These are phyloP conservation scores for Timandra comae DNA, from an alignment of 2,888 invertebrate genomes.

Conservation along the genomic window DNA sequence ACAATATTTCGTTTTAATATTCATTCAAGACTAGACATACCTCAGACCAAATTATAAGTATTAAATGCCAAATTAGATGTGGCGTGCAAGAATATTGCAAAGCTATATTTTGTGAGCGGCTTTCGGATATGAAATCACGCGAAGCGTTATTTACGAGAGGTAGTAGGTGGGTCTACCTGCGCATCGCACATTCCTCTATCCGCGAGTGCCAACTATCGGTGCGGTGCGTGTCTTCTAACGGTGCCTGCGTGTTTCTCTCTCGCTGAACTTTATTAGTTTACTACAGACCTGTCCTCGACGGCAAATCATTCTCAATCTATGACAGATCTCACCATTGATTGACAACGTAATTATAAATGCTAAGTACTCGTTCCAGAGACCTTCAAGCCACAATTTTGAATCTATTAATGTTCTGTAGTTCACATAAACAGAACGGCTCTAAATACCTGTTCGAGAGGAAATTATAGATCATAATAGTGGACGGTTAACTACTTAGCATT, in stretches of 20 bases:
- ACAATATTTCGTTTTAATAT: too few relatives aligned
- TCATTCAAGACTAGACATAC: too few relatives aligned
- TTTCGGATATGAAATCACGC: constrained; percentile 13
- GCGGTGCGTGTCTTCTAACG: constrained; percentile 58
- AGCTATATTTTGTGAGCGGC: not conserved
- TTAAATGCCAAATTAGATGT: too few relatives aligned
- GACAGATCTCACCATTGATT: constrained; percentile 39
- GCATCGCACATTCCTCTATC: constrained; percentile 66
- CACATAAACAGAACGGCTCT: constrained; percentile 8
- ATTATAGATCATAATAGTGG: constrained; percentile 9
- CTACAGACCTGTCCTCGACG: constrained; percentile 40
- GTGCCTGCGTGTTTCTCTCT: constrained; percentile 42
- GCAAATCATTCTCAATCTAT: constrained; percentile 37
- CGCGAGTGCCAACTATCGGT: constrained; percentile 42
- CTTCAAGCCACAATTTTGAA: constrained; percentile 29
- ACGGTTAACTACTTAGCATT: constrained; percentile 7
- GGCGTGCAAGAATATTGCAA: too few relatives aligned
- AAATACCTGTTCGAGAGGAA: constrained; percentile 13
- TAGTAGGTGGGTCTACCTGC: constrained; percentile 48
- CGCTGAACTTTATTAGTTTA: constrained; percentile 42
- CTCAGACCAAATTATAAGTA: too few relatives aligned
- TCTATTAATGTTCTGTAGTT: constrained; percentile 18
- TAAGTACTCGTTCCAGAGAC: constrained; percentile 40
- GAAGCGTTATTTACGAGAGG: constrained; percentile 22
- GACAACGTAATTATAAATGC: constrained; percentile 58